Conservation (phyloP, 2,888 invertebrate genomes). For the Eupithecia abbreviata region DNA sequence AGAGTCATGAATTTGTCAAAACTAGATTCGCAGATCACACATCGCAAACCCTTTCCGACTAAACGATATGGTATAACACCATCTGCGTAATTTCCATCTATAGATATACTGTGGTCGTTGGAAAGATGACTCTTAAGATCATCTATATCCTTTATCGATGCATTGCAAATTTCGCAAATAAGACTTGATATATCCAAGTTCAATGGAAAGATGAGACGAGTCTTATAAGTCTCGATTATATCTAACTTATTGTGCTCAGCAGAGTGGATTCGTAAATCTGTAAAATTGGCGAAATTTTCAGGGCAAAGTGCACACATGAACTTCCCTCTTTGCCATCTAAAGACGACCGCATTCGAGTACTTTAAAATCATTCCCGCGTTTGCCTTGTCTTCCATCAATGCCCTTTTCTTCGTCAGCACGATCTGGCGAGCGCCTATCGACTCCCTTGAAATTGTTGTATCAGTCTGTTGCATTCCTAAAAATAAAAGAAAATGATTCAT, state of each 20-base stretch:
- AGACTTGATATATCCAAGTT: slow-evolving; percentile 66
- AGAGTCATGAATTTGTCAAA: slow-evolving; percentile 62
- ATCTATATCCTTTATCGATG: slow-evolving; percentile 46
- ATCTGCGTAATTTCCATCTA: slow-evolving; percentile 54
- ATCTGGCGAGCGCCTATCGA: slow-evolving; percentile 47
- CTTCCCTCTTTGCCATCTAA: slow-evolving; percentile 66
- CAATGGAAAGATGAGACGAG: slow-evolving; percentile 62
- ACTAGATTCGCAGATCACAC: slow-evolving; percentile 56
- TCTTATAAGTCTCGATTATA: slow-evolving; percentile 54
- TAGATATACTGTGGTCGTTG: slow-evolving; percentile 50
- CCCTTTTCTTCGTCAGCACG: slow-evolving; percentile 62
- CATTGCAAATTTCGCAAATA: slow-evolving; percentile 57
- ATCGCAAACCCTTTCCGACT: slow-evolving; percentile 58
- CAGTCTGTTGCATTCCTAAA: slow-evolving; percentile 59
- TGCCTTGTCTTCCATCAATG: slow-evolving; percentile 56
- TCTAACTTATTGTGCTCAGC: slow-evolving; percentile 57
- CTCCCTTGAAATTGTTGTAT: slow-evolving; percentile 32
- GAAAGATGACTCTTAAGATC: slow-evolving; percentile 60
- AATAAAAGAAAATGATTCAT: slow-evolving; percentile 47
- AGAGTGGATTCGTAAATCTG: slow-evolving; percentile 59
- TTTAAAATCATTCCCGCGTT: slow-evolving; percentile 67
- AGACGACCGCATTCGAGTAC: slow-evolving; percentile 67
- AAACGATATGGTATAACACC: slow-evolving; percentile 67
- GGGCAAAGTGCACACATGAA: slow-evolving; percentile 70
- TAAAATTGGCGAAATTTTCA: slow-evolving; percentile 50